These are phyloP conservation scores for Thaumatotibia leucotreta DNA, from an alignment of 1,140 invertebrate species.

Conservation along the genomic window DNA sequence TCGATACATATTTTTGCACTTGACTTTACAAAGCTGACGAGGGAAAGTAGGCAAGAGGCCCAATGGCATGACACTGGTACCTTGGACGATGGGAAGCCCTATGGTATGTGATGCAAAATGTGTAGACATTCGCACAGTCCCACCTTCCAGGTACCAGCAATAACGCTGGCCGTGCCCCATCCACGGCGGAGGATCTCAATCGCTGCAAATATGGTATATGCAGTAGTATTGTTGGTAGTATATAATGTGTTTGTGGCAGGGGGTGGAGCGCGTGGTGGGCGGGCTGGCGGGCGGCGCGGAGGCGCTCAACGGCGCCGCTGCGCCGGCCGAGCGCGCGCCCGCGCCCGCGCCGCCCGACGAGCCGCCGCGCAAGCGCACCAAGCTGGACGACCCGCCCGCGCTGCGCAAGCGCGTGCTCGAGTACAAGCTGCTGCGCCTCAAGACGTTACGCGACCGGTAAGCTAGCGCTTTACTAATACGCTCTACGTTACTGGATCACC, in stretches of 20 bases:
- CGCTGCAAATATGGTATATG: constrained; percentile 25
- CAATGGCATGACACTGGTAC: no score
- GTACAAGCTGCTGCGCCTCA: constrained; percentile 49
- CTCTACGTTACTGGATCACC: no score
- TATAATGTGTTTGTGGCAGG: constrained; percentile 35
- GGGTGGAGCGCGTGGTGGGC: constrained; percentile 45
- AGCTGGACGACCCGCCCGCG: constrained; percentile 40
- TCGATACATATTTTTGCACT: no score
- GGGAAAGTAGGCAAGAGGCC: constrained; percentile 21
- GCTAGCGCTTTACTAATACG: constrained; percentile 49
- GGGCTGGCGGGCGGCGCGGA: constrained; percentile 25
- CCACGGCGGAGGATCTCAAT: no score
- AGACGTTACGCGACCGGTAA: constrained; percentile 52
- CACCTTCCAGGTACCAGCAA: no score
- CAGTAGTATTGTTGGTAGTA: constrained; percentile 37
- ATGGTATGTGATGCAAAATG: constrained; percentile 25
- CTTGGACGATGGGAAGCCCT: constrained; percentile 28
- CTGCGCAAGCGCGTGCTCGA: constrained; percentile 56
- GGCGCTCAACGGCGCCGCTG: constrained; percentile 34
- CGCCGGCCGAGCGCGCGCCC: constrained; percentile 18
- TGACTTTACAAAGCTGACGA: constrained; percentile 42
- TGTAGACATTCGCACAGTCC: constrained; percentile 38
- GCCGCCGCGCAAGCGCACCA: constrained; percentile 53
- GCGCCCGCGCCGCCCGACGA: constrained; percentile 42
- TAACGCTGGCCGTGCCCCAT: no score